Base-by-base conservation (phyloP, 35 echinoderm and acorn worm genomes). In the Anneissia japonica region DNA sequence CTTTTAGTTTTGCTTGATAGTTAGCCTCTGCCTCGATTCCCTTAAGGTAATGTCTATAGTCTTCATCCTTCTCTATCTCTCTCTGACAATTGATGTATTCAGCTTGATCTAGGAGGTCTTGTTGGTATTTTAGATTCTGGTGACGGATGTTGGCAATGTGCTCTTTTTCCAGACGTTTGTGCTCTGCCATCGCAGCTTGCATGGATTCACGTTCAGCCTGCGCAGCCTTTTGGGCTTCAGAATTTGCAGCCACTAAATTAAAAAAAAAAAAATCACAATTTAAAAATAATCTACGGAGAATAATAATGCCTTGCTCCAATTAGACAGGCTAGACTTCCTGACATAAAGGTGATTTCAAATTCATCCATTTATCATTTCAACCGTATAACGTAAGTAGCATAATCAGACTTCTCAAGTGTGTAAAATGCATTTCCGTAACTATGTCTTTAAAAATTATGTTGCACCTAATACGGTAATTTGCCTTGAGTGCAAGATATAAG, bases 1-100 rank as follows among this genome's bases (percentile, higher is more conserved):
- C 96, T 87, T 99, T 99, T 73, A 99, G 34, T 80, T 99, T 99
- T 17, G 96, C 96, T 74, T 99, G 96, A 79, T 99, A 99, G 38
- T 89, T 73, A 17, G 96, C 96, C 83, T 99, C 96, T 11, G 92
- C 87, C 76, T 94, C 89, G n/a, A 99, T 81, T 39, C 96, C 96
- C 37, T 91, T 77, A 39, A 99, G 82, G 43, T 99, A 99, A 56
- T 94, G 86, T 77, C 89, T 74, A 76, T 99, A 90, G 35, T 99
- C 96, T 76, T 99, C 96, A 77, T 99, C 96, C 37, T 92, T 88
- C 35, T 82, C 89, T 4, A 83, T 38, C 46, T 99, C 96, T n/a
- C 87, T 74, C 87, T 86, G 79, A 9, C 92, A 23, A 21, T 85
- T 64, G 33, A 74, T 84, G 80, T 89, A 94, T 45, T 99, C 89